phyloP scores from a whole-genome alignment of 2,888 invertebrate species.

The Chirona hameri region DNA sequence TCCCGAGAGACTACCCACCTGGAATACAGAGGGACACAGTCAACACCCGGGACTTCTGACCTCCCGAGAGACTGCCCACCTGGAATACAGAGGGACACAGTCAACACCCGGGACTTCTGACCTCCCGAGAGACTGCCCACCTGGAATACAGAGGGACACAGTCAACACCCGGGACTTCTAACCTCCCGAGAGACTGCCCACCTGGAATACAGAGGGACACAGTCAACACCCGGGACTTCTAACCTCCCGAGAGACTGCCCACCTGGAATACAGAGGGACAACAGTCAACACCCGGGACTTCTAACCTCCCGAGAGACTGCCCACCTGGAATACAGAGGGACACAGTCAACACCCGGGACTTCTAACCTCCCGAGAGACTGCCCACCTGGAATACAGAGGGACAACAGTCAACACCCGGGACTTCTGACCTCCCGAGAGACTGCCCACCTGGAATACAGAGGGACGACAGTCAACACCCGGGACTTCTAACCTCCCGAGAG shows the following conservation, averaged over 20 bases:
- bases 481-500: conserved; percentile 57
- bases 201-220: conserved; percentile 90
- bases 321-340: conserved; percentile 84
- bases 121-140: conserved; percentile 75
- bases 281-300: conserved; percentile 97
- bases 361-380: conserved; percentile 64
- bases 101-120: neutral
- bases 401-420: conserved; percentile 93
- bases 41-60: conserved; percentile 96
- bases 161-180: conserved; percentile 98
- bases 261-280: conserved; percentile 87
- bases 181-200: conserved; percentile 92
- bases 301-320: conserved; percentile 94
- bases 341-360: conserved; percentile 55
- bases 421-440: conserved; percentile 97
- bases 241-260: conserved; percentile 67
- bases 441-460: conserved; percentile 84
- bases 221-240: neutral
- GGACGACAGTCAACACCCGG: conserved; percentile 60
- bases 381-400: conserved; percentile 88
- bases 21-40: conserved; percentile 89
- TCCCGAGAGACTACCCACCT: conserved; percentile 78
- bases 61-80: conserved; percentile 91
- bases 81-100: conserved; percentile 87
- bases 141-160: conserved; percentile 83